Percentiles rank a stretch among this genome's conserved stretches.
phyloP scores from a whole-genome alignment of 2,888 invertebrate species.

The Fragum whitleyi region DNA sequence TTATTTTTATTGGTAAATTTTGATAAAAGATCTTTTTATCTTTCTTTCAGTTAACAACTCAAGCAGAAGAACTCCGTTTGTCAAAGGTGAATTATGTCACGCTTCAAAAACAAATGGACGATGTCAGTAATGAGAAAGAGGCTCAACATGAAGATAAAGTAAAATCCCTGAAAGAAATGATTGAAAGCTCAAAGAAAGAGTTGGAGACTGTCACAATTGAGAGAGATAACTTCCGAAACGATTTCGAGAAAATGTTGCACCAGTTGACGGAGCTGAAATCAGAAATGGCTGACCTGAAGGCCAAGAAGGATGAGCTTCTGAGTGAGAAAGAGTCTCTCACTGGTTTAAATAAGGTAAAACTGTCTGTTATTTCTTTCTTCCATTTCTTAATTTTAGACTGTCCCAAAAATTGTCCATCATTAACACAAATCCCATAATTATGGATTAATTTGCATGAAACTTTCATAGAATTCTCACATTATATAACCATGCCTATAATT shows the following conservation, averaged over 20 bases:
- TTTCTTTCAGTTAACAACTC: slow-evolving; percentile 42
- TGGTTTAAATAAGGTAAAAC: slow-evolving; percentile 72
- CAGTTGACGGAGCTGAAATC: slow-evolving; percentile 72
- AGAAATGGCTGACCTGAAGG: slow-evolving; percentile 65
- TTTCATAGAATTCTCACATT: too few species aligned
- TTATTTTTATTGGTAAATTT: too few species aligned
- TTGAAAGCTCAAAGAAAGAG: slow-evolving; percentile 60
- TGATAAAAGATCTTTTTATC: too few species aligned
- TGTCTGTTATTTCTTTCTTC: too few species aligned
- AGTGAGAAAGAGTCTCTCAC: slow-evolving; percentile 64
- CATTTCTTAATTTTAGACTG: too few species aligned
- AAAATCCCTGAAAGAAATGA: slow-evolving; percentile 33
- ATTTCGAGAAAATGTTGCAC: slow-evolving; percentile 70
- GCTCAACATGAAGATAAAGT: slow-evolving; percentile 32
- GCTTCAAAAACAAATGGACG: slow-evolving; percentile 57
- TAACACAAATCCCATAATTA: too few species aligned
- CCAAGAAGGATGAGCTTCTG: slow-evolving; percentile 69
- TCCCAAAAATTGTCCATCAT: too few species aligned
- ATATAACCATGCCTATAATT: too few species aligned
- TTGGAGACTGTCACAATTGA: slow-evolving; percentile 59
- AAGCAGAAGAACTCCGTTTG: slow-evolving; percentile 49
- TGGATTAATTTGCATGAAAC: too few species aligned
- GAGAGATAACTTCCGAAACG: slow-evolving; percentile 63
- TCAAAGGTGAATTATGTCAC: slow-evolving; percentile 40
- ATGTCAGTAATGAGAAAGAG: slow-evolving; percentile 45